phyloP scores from a whole-genome alignment of 2,888 invertebrate species.

The Prenolepis imparis region DNA sequence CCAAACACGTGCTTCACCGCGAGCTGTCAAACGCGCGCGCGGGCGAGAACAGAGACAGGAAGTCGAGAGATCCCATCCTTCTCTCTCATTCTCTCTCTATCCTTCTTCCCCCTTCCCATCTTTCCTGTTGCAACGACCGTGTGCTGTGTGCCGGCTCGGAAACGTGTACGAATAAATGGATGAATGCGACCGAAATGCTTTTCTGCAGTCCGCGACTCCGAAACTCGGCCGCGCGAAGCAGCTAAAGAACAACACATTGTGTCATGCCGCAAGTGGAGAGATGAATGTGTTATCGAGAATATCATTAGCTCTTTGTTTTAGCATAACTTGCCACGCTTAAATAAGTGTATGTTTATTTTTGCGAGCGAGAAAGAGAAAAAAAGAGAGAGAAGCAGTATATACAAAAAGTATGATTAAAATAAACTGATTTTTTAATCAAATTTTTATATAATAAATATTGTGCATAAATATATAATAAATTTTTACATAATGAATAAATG shows the following conservation, averaged over 20 bases:
- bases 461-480: no score
- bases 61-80: conserved; percentile 38
- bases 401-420: not conserved
- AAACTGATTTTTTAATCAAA: not conserved
- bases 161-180: not conserved
- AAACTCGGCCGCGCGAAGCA: conserved; percentile 30
- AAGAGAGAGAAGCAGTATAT: not conserved
- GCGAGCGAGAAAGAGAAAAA: not conserved
- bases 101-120: not conserved
- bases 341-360: not conserved
- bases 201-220: conserved; percentile 20
- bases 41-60: conserved; percentile 61
- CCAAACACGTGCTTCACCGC: conserved; percentile 68
- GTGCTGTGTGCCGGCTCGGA: not conserved
- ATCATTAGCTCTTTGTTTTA: not conserved
- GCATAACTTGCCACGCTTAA: not conserved
- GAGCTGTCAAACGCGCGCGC: conserved; percentile 21
- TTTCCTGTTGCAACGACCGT: not conserved
- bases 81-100: not conserved
- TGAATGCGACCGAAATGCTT: not conserved
- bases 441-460: no score
- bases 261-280: not conserved
- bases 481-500: no score
- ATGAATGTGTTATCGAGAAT: conserved; percentile 2
- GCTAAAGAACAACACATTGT: not conserved